phyloP scores from a whole-genome alignment of 2,113 vertebrate species.

The Notarius quadriscutis region DNA sequence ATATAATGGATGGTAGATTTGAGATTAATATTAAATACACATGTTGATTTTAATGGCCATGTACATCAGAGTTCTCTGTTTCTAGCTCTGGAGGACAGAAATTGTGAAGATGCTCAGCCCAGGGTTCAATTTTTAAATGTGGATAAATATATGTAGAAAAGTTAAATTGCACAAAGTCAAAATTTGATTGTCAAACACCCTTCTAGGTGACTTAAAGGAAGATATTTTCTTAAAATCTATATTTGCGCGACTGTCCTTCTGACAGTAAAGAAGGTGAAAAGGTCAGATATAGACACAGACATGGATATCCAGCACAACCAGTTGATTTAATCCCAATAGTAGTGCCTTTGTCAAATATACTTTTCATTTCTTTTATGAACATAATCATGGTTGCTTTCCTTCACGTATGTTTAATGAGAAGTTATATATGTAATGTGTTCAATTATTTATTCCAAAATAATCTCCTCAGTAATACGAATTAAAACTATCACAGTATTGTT shows the following conservation, averaged over 20 bases:
- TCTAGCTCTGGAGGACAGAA: neutral
- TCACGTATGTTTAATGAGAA: neutral
- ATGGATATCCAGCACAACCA: neutral
- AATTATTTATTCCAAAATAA: neutral
- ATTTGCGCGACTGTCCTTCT: neutral
- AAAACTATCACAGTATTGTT: slow-evolving; percentile 6
- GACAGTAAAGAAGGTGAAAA: neutral
- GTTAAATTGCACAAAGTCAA: neutral
- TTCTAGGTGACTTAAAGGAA: neutral
- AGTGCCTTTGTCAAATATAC: slow-evolving; percentile 12
- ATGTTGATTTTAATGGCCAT: neutral
- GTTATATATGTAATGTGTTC: neutral
- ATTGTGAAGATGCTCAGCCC: neutral
- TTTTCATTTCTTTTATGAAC: neutral
- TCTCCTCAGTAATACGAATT: neutral
- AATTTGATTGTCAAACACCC: neutral
- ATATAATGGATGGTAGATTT: neutral
- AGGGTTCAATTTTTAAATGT: neutral
- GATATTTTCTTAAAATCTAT: neutral
- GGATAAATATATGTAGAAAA: neutral
- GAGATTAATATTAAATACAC: neutral
- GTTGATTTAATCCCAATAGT: neutral
- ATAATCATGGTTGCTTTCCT: neutral
- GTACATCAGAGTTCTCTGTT: neutral
- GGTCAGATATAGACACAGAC: neutral